Conservation (phyloP, 2,113 vertebrate species). For the Struthidea cinerea region DNA sequence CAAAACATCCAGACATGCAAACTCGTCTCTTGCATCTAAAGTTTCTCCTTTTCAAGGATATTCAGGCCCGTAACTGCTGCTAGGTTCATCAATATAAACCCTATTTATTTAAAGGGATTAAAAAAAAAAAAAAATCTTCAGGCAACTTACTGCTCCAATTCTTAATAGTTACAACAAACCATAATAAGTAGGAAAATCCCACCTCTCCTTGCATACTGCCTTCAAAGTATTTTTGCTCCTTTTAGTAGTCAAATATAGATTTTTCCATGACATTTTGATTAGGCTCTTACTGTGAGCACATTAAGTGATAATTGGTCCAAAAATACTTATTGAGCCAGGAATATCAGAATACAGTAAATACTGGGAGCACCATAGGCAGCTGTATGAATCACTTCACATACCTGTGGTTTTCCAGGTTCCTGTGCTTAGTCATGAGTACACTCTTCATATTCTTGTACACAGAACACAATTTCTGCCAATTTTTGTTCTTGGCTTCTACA, state of each 20-base stretch:
- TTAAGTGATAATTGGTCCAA: conserved; percentile 34
- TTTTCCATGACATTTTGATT: conserved; percentile 43
- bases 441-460: conserved; percentile 58
- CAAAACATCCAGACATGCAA: not conserved
- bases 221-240: not conserved
- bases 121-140: not conserved
- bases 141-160: not conserved
- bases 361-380: conserved; percentile 35
- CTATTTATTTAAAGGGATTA: not conserved
- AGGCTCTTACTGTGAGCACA: conserved; percentile 12
- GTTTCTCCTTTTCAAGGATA: not conserved
- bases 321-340: conserved; percentile 28
- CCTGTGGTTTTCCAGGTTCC: conserved; percentile 75
- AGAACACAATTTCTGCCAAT: conserved; percentile 64
- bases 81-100: not conserved
- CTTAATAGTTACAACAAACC: not conserved
- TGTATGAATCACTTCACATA: conserved; percentile 75
- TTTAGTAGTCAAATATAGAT: conserved; percentile 9
- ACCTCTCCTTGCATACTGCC: not conserved
- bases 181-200: not conserved
- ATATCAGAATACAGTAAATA: conserved; percentile 58
- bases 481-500: conserved; percentile 71
- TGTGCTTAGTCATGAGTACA: conserved; percentile 67
- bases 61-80: not conserved
- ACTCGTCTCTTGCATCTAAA: not conserved